These are phyloP conservation scores for Mimas tiliae DNA, from an alignment of 2,888 invertebrate species.

Conservation along the genomic window DNA sequence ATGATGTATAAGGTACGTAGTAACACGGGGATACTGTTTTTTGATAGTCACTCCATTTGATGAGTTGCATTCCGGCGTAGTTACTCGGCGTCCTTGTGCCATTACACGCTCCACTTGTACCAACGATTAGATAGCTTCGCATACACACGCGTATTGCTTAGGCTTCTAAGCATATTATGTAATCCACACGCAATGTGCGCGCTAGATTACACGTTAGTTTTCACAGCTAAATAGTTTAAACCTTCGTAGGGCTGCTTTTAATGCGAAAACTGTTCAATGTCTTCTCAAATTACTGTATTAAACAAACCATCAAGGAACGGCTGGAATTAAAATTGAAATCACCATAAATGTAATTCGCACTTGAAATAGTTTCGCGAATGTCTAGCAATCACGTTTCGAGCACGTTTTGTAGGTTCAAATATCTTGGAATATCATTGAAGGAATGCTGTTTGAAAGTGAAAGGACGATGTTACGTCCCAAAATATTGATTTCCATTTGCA, in stretches of 20 bases:
- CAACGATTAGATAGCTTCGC: conserved; percentile 30
- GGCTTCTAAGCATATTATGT: conserved; percentile 21
- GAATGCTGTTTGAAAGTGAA: conserved; percentile 62
- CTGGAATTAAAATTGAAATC: conserved; percentile 5
- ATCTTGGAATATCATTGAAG: conserved; percentile 29
- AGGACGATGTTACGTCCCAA: conserved; percentile 46
- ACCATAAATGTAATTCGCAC: not conserved
- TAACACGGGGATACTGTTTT: conserved; percentile 3
- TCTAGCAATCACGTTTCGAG: conserved; percentile 11
- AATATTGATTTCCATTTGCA: conserved; percentile 52
- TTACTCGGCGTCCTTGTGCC: conserved; percentile 26
- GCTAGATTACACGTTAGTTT: not conserved
- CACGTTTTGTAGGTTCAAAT: conserved; percentile 3
- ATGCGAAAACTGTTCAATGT: not conserved
- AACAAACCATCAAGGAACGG: conserved; percentile 3
- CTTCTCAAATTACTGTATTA: not conserved
- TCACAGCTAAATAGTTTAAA: not conserved
- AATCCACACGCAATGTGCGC: conserved; percentile 15
- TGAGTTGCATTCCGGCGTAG: conserved; percentile 25
- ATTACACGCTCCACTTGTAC: conserved; percentile 31
- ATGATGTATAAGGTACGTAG: not conserved
- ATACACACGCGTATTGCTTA: conserved; percentile 12
- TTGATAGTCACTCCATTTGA: conserved; percentile 7
- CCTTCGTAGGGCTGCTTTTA: not conserved
- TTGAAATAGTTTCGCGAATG: conserved; percentile 14